These are phyloP conservation scores for Rhynchopsitta pachyrhyncha DNA, from an alignment of 2,113 vertebrate species.

Conservation along the genomic window DNA sequence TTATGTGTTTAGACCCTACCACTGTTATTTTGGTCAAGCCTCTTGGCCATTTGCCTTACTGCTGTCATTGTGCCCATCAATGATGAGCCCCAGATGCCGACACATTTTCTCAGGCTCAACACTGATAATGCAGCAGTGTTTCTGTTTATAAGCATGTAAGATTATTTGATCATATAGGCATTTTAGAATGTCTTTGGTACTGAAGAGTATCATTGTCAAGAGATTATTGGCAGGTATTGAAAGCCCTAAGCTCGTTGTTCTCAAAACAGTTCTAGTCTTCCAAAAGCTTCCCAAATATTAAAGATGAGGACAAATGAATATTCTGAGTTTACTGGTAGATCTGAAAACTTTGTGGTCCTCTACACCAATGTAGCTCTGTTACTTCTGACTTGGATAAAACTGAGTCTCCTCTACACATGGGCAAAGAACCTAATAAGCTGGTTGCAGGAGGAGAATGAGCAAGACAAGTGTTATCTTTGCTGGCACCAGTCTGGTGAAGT, in stretches of 20 bases:
- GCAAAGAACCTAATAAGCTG: background rate
- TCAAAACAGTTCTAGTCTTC: background rate
- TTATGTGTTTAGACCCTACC: background rate
- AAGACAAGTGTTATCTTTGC: background rate
- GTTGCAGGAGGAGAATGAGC: background rate
- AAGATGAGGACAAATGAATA: background rate
- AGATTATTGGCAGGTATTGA: background rate
- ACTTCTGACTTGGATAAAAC: background rate
- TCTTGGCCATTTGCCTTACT: background rate
- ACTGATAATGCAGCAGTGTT: constrained; percentile 25
- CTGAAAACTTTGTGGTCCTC: background rate
- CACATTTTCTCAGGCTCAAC: constrained; percentile 25
- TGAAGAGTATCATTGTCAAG: background rate
- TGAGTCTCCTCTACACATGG: background rate
- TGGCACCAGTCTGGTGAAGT: background rate
- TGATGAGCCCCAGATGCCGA: constrained; percentile 7
- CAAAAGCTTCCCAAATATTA: background rate
- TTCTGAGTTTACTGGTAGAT: background rate
- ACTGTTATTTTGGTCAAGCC: constrained; percentile 3
- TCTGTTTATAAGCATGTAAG: background rate
- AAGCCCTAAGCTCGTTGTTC: background rate
- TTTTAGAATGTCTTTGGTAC: background rate
- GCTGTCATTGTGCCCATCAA: background rate
- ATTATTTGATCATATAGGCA: background rate
- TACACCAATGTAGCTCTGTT: background rate